These are phyloP conservation scores for Sphaerophoria rueppellii DNA, from an alignment of 2,888 invertebrate species.

Conservation along the genomic window DNA sequence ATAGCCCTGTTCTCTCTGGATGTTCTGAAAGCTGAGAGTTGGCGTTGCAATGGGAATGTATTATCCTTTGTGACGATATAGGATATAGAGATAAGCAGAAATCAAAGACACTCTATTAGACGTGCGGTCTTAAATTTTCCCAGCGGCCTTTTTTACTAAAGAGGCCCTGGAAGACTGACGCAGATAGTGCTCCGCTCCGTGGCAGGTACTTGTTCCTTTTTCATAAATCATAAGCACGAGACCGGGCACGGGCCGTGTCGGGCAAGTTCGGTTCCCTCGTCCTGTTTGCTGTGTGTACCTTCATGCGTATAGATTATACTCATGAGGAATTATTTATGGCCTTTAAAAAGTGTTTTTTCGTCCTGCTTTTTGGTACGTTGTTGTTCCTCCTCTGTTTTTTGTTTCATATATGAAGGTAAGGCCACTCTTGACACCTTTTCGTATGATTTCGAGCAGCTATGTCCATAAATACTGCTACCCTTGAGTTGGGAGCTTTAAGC, in stretches of 20 bases:
- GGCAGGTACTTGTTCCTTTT: constrained; percentile 31
- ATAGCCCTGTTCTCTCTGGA: too few relatives aligned
- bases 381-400: background rate
- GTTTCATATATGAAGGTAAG: background rate
- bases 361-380: background rate
- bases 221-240: constrained; percentile 55
- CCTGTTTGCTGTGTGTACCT: background rate
- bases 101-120: too few relatives aligned
- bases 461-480: background rate
- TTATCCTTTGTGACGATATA: too few relatives aligned
- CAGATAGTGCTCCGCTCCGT: constrained; percentile 32
- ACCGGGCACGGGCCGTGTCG: background rate
- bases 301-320: background rate
- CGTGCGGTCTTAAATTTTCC: too few relatives aligned
- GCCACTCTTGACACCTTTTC: constrained; percentile 53
- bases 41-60: too few relatives aligned
- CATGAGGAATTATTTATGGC: constrained; percentile 49
- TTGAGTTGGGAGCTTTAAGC: constrained; percentile 17
- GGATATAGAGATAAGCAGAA: too few relatives aligned
- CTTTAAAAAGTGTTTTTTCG: constrained; percentile 36
- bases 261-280: background rate
- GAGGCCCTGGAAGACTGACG: constrained; percentile 14
- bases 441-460: constrained; percentile 8
- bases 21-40: too few relatives aligned
- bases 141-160: too few relatives aligned